Conservation (phyloP, 2,797 vertebrate genomes). For the Percopsis omiscomaycus region DNA sequence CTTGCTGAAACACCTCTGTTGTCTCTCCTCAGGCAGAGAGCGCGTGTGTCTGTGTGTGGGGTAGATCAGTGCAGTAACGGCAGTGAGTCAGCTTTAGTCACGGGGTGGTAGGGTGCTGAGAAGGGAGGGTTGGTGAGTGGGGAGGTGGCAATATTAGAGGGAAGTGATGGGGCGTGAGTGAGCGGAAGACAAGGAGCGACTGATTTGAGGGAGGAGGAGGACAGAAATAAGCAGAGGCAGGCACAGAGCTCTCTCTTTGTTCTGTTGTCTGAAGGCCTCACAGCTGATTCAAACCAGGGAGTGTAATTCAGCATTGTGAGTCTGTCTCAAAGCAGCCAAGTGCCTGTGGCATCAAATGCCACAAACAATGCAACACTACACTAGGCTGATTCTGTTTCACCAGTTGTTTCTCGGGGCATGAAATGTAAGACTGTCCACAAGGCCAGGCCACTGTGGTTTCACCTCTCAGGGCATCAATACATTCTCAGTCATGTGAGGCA, state of each 20-base stretch:
- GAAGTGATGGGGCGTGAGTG: conserved; percentile 37
- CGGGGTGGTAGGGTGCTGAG: conserved; percentile 55
- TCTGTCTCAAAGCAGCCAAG: conserved; percentile 54
- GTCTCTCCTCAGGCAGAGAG: conserved; percentile 43
- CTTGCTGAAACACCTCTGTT: conserved; percentile 39
- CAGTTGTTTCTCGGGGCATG: conserved; percentile 52
- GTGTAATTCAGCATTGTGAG: conserved; percentile 60
- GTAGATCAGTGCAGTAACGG: conserved; percentile 55
- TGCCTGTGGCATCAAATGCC: conserved; percentile 64
- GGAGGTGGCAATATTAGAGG: conserved; percentile 52
- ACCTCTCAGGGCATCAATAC: conserved; percentile 30
- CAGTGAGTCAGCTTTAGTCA: conserved; percentile 73
- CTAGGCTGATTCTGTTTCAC: conserved; percentile 68
- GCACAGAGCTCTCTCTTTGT: conserved; percentile 73
- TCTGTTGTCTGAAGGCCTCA: conserved; percentile 59
- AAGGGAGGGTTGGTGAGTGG: conserved; percentile 50
- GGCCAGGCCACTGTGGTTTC: conserved; percentile 25
- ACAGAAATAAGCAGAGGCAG: conserved; percentile 54
- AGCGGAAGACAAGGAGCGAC: conserved; percentile 27
- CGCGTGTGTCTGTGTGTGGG: conserved; percentile 24
- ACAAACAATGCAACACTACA: conserved; percentile 72
- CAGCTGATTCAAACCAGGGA: conserved; percentile 62
- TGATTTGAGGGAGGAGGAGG: conserved; percentile 33
- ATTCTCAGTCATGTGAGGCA: conserved; percentile 38
- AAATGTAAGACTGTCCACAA: conserved; percentile 60